Percentiles rank a stretch among this genome's conserved stretches.
These are phyloP conservation scores for Buceros bicornis DNA, from an alignment of 2,797 vertebrate genomes.

Conservation along the genomic window DNA sequence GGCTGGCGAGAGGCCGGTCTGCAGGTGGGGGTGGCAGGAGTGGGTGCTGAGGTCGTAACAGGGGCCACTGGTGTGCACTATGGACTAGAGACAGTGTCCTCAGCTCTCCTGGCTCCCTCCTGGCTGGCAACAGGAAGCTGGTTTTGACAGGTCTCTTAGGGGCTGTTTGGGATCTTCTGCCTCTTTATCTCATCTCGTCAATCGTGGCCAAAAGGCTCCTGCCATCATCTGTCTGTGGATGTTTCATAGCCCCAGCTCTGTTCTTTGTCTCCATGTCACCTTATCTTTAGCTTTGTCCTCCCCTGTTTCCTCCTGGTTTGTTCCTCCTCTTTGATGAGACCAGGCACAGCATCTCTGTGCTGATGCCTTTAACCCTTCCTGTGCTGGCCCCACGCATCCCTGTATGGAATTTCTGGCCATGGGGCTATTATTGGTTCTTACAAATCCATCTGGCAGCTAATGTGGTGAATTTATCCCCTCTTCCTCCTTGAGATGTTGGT, in stretches of 20 bases:
- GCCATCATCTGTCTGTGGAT: not conserved
- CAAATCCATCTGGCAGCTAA: not conserved
- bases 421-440: not conserved
- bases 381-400: rapidly evolving
- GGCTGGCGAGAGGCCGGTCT: rapidly evolving
- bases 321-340: not conserved
- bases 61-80: not conserved
- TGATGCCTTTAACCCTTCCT: not conserved
- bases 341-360: not conserved
- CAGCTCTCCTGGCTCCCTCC: not conserved
- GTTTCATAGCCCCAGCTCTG: not conserved
- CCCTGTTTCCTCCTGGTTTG: not conserved
- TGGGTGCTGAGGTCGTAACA: not conserved
- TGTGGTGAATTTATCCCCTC: not conserved
- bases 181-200: not conserved
- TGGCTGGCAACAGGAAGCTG: not conserved
- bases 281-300: not conserved
- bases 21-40: not conserved
- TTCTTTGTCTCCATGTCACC: not conserved
- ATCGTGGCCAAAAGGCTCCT: not conserved
- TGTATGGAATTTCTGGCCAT: rapidly evolving
- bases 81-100: not conserved
- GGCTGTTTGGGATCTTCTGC: not conserved
- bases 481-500: not conserved
- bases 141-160: not conserved